A percentile compares a stretch with the other conserved stretches of the same genome.
Conservation (phyloP, 1,140 invertebrate species). For the Drosophila pallidifrons region DNA sequence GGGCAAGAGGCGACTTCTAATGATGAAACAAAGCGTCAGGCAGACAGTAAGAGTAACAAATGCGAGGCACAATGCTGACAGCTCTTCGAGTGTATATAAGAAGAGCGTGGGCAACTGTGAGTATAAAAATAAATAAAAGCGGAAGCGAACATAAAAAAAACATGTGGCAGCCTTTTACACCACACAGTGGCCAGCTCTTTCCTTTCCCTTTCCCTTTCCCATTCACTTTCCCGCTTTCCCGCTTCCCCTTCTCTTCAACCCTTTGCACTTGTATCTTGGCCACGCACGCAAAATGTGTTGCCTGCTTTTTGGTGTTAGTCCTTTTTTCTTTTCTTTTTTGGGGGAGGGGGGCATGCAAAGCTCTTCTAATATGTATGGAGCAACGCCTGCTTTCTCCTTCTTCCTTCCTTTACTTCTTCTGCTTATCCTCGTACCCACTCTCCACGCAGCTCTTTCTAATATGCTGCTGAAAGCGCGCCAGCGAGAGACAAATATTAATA, state of each 20-base stretch:
- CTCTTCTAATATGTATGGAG: conserved; percentile 48
- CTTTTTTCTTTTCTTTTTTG: conserved; percentile 18
- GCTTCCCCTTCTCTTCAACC: neutral
- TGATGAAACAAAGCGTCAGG: conserved; percentile 67
- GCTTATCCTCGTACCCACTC: neutral
- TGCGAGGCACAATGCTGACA: conserved; percentile 32
- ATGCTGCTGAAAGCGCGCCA: conserved; percentile 50
- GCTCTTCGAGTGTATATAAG: conserved; percentile 28
- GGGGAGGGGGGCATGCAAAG: conserved; percentile 32
- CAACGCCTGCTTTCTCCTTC: conserved; percentile 4
- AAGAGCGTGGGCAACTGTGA: conserved; percentile 12
- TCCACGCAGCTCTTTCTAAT: conserved; percentile 28
- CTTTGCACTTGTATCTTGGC: conserved; percentile 49
- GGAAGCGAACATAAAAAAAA: conserved; percentile 80
- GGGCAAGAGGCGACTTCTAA: conserved; percentile 31
- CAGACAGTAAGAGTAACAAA: conserved; percentile 52
- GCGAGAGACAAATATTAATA: conserved; percentile 79
- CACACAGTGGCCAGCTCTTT: conserved; percentile 1
- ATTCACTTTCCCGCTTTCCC: too few relatives aligned
- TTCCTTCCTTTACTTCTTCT: neutral
- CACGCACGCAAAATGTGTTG: conserved; percentile 79
- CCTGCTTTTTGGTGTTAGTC: conserved; percentile 56
- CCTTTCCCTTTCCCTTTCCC: neutral
- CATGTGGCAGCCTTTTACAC: conserved; percentile 75
- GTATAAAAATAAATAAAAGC: conserved; percentile 76